Percentiles rank a stretch among this genome's conserved stretches.
Conservation (phyloP, 2,113 vertebrate genomes). For the Syngnathus scovelli region DNA sequence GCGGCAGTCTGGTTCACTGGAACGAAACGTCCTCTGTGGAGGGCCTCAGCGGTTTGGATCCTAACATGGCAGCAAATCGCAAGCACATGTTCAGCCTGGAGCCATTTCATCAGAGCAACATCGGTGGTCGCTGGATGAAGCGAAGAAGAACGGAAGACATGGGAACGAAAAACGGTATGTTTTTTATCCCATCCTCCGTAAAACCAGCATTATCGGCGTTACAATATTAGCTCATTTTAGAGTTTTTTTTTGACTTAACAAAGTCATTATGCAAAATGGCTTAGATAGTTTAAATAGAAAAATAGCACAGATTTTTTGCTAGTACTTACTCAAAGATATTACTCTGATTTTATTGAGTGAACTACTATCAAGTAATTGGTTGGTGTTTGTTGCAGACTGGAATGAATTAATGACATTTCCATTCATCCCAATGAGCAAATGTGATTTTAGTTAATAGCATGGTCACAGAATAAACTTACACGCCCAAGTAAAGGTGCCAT, state of each 20-base stretch:
- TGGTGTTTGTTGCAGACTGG: no score
- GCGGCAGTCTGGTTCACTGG: constrained; percentile 22
- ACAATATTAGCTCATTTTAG: not conserved
- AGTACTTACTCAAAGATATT: no score
- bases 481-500: no score
- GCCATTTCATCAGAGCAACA: constrained; percentile 55
- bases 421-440: not conserved
- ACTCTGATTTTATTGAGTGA: no score
- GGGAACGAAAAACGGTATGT: constrained; percentile 20
- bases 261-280: no score
- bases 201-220: not conserved
- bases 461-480: not conserved
- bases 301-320: no score
- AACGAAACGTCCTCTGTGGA: not conserved
- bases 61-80: constrained; percentile 1
- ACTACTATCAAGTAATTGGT: no score
- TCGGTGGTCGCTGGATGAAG: constrained; percentile 38
- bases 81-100: constrained; percentile 40
- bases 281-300: no score
- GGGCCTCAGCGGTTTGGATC: not conserved
- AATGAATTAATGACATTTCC: not conserved
- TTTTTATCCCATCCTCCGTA: not conserved
- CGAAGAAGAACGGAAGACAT: constrained; percentile 27
- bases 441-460: not conserved
- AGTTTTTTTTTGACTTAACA: no score